Conservation (phyloP, 2,797 vertebrate genomes). For the Amphiprion clarkii region DNA sequence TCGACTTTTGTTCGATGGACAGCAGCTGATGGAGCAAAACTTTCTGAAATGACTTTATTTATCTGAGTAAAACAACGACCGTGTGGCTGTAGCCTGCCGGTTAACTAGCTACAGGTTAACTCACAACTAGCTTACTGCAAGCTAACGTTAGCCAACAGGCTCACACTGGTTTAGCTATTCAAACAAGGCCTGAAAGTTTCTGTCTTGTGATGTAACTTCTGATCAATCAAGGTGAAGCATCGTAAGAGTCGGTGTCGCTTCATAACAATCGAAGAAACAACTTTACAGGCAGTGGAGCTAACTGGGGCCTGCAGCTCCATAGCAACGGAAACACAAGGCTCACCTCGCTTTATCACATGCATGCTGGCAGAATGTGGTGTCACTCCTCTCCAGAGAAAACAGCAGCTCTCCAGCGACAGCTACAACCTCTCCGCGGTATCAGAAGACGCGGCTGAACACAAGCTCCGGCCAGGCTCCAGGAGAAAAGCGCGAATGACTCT, state of each 20-base stretch:
- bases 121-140: background rate
- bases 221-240: background rate
- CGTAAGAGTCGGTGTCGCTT: background rate
- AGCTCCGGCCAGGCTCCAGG: fast-evolving
- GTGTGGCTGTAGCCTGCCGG: background rate
- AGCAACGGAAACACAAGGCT: constrained; percentile 26
- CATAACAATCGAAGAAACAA: fast-evolving
- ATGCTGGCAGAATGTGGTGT: constrained; percentile 71
- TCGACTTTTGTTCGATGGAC: too few relatives aligned
- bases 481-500: constrained; percentile 47
- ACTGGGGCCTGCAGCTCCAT: background rate
- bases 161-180: background rate
- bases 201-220: background rate
- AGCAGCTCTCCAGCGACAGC: constrained; percentile 17
- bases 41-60: background rate
- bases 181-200: background rate
- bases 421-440: background rate
- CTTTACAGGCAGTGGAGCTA: background rate
- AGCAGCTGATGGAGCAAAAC: background rate
- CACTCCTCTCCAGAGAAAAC: constrained; percentile 8
- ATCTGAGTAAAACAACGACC: background rate
- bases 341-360: constrained; percentile 96
- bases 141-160: background rate
- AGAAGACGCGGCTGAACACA: fast-evolving
- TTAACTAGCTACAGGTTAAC: background rate